Evolutionary conservation across 1,140 invertebrate species (phyloP), one percentile per base, ranked within the genome.

Genomic region (Drosophila simulans): DNA sequence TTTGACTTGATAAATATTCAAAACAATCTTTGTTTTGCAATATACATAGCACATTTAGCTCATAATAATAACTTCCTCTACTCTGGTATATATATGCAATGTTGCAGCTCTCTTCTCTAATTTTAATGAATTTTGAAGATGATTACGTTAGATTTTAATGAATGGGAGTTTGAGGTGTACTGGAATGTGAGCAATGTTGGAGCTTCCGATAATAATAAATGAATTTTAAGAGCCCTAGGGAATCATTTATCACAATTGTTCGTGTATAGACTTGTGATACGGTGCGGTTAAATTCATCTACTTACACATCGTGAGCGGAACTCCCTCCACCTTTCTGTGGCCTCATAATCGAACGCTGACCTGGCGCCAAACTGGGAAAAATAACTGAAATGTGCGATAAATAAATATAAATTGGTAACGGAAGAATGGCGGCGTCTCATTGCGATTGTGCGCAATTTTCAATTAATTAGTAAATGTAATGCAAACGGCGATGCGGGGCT

Each of bases 381-480:
- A 70, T 56, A 70, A 45, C 25, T 40, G 51, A 70, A 60, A 69
- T 57, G 59, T 45, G 22, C 64, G 63, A 86, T 86, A 79, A 85
- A 86, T 86, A 86, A 86, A 77, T 88, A 82, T 88, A 88, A 88
- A 88, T 83, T 83, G 80, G 83, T 74, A 73, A 40, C 76, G 79
- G 79, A 83, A 83, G 63, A 73, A 63, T 49, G 76, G 83, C 83
- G 75, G 75, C 79, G 59, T 80, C 79, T 80, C 83, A 82, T 79
- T 69, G 66, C 66, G 27, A 68, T 68, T 88, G 80, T 88, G 53
- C 45, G 71, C 59, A 63, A 77, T 88, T 88, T 88, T 88, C 83
- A 88, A 88, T 88, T 88, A 88, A 88, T 88, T 88, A 88, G 83
- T 77, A 70, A 88, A 88, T 88, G 83, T 74, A 88, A 88, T 88